Percentiles rank a stretch among this genome's conserved stretches.
Conservation (phyloP, 1,140 invertebrate species). For the Anoplophora glabripennis region DNA sequence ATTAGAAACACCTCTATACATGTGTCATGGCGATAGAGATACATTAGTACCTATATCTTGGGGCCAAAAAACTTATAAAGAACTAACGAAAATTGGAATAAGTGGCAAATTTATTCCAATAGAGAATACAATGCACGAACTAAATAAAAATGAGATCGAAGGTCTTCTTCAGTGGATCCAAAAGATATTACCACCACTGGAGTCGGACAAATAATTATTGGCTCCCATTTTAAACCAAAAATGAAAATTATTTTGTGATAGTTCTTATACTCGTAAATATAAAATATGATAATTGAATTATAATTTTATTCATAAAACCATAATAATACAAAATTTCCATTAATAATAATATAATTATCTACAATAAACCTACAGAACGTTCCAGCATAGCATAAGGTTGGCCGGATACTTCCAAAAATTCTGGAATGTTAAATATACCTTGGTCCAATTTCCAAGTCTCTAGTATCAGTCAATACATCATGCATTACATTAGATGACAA, state of each 20-base stretch:
- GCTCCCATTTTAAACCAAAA: too few relatives aligned
- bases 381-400: conserved; percentile 80
- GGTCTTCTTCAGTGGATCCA: conserved; percentile 55
- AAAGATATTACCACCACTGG: conserved; percentile 46
- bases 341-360: conserved; percentile 34
- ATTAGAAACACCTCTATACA: conserved; percentile 42
- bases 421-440: conserved; percentile 73
- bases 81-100: conserved; percentile 51
- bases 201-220: conserved; percentile 4
- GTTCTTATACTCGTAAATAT: too few relatives aligned
- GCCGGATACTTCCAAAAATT: conserved; percentile 69
- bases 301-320: too few relatives aligned
- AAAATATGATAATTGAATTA: too few relatives aligned
- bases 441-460: conserved; percentile 76
- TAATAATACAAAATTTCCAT: too few relatives aligned
- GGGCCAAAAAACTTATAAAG: conserved; percentile 54
- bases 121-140: conserved; percentile 55
- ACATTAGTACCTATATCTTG: conserved; percentile 55
- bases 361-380: conserved; percentile 68
- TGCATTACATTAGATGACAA: conserved; percentile 69
- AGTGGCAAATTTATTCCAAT: conserved; percentile 53
- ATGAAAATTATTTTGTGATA: too few relatives aligned
- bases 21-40: conserved; percentile 56
- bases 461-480: conserved; percentile 69
- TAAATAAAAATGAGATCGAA: conserved; percentile 52